phyloP scores from a whole-genome alignment of 2,797 vertebrate genomes.

The Oreochromis grahami region DNA sequence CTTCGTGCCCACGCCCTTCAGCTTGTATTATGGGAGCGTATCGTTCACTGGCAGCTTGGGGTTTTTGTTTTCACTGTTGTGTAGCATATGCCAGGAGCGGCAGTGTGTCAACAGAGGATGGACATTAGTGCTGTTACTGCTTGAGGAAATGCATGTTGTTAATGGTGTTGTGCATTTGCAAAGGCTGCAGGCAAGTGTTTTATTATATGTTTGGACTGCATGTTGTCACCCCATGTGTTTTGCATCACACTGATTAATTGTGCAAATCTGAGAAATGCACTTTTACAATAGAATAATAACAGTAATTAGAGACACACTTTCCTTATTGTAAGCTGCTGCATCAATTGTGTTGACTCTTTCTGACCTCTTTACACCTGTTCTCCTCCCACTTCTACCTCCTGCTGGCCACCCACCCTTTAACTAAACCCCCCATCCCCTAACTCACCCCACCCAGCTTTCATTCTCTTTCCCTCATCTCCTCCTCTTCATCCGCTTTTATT shows the following conservation, averaged over 20 bases:
- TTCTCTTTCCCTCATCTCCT: not conserved
- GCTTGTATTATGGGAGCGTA: constrained; percentile 33
- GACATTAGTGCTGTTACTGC: not conserved
- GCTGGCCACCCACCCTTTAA: not conserved
- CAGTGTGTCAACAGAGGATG: not conserved
- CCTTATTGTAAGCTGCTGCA: not conserved
- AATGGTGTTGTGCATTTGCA: not conserved
- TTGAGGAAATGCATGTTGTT: not conserved
- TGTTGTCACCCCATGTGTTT: not conserved
- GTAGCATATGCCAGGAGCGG: not conserved
- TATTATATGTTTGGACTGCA: not conserved
- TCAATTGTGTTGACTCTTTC: not conserved
- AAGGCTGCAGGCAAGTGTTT: not conserved
- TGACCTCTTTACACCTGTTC: not conserved
- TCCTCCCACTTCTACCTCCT: not conserved
- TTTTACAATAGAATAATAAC: not conserved
- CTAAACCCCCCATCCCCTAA: not conserved
- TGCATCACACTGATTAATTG: not conserved
- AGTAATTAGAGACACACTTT: not conserved
- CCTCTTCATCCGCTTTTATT: constrained; percentile 11
- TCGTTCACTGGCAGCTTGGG: not conserved
- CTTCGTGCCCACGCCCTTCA: not conserved
- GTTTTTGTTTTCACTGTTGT: constrained; percentile 20
- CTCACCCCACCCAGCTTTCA: not conserved
- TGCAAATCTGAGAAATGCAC: not conserved